Evolutionary conservation across 2,797 vertebrate genomes (phyloP).

Genomic region (Lepidocolaptes lacrymiger): DNA sequence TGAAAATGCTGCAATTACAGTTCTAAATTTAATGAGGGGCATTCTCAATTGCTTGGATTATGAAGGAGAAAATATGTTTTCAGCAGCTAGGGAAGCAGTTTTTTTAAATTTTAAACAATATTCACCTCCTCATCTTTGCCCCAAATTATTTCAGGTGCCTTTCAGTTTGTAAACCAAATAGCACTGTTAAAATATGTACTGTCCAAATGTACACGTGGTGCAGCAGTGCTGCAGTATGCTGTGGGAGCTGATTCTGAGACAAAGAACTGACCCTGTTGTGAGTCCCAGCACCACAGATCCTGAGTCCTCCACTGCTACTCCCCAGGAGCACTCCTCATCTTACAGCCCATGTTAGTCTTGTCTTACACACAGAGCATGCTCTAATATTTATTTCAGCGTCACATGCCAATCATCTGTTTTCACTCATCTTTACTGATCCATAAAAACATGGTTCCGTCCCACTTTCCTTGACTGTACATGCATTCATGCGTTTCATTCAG

Average conservation of each 20-base stretch:
- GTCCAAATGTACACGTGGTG: not conserved
- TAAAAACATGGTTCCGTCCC: not conserved
- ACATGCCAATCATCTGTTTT: not conserved
- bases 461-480: not conserved
- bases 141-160: not conserved
- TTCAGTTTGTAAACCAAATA: not conserved
- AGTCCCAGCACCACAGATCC: not conserved
- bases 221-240: not conserved
- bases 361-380: not conserved
- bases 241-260: not conserved
- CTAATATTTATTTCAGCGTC: not conserved
- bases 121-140: not conserved
- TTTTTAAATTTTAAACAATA: not conserved
- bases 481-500: not conserved
- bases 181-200: not conserved
- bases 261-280: not conserved
- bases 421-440: not conserved
- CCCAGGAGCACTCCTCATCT: not conserved
- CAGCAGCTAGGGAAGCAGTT: not conserved
- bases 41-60: not conserved
- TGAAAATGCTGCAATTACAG: not conserved
- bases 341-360: not conserved
- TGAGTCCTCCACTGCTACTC: not conserved
- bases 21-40: not conserved
- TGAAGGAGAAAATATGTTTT: not conserved